These are phyloP conservation scores for Meghimatium bilineatum DNA, from an alignment of 2,888 invertebrate genomes.

Conservation along the genomic window DNA sequence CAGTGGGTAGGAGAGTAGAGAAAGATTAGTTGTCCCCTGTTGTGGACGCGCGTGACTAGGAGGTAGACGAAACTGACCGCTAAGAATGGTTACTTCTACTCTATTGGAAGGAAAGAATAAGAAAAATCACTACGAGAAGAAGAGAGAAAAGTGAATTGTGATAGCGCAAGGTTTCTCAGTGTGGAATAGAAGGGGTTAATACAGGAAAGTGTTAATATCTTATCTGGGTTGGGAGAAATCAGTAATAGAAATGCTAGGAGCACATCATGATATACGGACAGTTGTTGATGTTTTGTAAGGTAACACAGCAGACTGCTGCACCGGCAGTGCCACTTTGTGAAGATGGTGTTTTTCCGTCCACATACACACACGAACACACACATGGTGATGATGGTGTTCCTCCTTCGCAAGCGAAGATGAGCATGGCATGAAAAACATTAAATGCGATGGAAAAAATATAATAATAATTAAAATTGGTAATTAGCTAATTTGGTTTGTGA, in stretches of 20 bases:
- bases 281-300: too few species aligned
- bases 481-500: too few species aligned
- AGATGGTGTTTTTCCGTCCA: too few species aligned
- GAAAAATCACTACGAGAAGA: background rate
- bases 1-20: background rate
- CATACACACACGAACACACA: too few species aligned
- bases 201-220: background rate
- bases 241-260: background rate
- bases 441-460: too few species aligned
- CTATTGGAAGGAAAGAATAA: background rate
- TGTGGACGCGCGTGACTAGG: conserved; percentile 28
- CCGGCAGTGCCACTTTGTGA: too few species aligned
- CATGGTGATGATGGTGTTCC: too few species aligned
- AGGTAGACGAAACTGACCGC: background rate
- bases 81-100: background rate
- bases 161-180: background rate
- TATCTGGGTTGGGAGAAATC: background rate
- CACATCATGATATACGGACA: too few species aligned
- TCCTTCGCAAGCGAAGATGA: too few species aligned
- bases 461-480: too few species aligned
- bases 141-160: background rate
- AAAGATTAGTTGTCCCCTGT: conserved; percentile 1
- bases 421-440: too few species aligned
- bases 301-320: too few species aligned
- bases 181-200: background rate